Evolutionary conservation across 2,113 vertebrate species (phyloP).

Genomic region (Chroicocephalus ridibundus): DNA sequence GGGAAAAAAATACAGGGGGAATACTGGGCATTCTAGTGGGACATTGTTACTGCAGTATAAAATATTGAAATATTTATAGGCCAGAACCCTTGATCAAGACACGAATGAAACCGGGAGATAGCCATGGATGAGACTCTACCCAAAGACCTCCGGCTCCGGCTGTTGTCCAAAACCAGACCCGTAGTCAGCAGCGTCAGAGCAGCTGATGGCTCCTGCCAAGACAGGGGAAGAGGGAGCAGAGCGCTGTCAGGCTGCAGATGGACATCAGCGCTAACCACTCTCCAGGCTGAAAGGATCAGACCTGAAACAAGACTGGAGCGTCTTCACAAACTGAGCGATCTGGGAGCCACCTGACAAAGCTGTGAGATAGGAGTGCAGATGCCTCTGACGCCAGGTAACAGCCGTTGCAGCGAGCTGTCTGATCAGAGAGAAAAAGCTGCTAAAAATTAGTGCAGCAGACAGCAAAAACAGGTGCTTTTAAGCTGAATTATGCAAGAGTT

Average conservation of each 20-base stretch:
- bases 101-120: not conserved
- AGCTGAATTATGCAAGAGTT: not conserved
- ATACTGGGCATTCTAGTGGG: not conserved
- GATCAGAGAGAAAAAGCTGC: not conserved
- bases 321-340: fast-evolving
- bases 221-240: not conserved
- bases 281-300: not conserved
- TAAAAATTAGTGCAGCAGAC: not conserved
- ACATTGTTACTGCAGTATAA: not conserved
- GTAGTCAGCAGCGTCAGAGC: fast-evolving
- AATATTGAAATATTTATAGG: not conserved
- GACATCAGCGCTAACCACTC: not conserved
- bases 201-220: not conserved
- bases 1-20: not conserved
- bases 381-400: not conserved
- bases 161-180: not conserved
- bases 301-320: not conserved
- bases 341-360: not conserved
- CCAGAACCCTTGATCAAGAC: not conserved
- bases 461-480: not conserved
- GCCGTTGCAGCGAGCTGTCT: fast-evolving
- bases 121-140: not conserved
- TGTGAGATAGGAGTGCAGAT: fast-evolving
- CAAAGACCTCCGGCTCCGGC: not conserved
- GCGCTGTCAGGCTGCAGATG: fast-evolving